phyloP scores from a whole-genome alignment of 2,888 invertebrate species.

The Plemyria rubiginata region DNA sequence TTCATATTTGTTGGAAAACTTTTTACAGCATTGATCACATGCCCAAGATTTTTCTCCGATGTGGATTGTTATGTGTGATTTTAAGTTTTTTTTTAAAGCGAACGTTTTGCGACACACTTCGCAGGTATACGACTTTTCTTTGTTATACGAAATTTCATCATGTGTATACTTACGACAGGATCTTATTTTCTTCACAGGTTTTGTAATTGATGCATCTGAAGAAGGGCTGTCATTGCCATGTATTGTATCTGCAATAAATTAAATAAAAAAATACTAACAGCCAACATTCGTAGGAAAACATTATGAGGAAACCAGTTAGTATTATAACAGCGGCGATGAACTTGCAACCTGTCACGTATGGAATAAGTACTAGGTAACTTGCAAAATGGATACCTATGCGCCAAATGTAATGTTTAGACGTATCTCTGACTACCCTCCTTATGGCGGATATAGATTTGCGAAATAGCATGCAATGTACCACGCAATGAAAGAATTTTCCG shows the following conservation, averaged over 20 bases:
- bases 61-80: conserved; percentile 2
- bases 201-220: neutral
- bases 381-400: too few species aligned
- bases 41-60: neutral
- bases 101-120: conserved; percentile 3
- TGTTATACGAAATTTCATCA: neutral
- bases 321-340: too few species aligned
- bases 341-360: too few species aligned
- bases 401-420: too few species aligned
- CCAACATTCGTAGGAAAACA: neutral
- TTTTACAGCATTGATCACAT: conserved; percentile 4
- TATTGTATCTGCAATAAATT: neutral
- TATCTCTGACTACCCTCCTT: too few species aligned
- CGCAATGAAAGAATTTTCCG: too few species aligned
- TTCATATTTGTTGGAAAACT: neutral
- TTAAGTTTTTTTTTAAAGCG: neutral
- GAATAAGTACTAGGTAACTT: too few species aligned
- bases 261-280: too few species aligned
- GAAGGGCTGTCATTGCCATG: neutral
- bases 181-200: neutral
- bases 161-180: neutral
- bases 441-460: too few species aligned
- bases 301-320: too few species aligned
- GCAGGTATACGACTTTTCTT: conserved; percentile 6
- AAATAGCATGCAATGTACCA: too few species aligned